Base-by-base conservation (phyloP, 2,797 vertebrate species). In the Molossus alvarezi region DNA sequence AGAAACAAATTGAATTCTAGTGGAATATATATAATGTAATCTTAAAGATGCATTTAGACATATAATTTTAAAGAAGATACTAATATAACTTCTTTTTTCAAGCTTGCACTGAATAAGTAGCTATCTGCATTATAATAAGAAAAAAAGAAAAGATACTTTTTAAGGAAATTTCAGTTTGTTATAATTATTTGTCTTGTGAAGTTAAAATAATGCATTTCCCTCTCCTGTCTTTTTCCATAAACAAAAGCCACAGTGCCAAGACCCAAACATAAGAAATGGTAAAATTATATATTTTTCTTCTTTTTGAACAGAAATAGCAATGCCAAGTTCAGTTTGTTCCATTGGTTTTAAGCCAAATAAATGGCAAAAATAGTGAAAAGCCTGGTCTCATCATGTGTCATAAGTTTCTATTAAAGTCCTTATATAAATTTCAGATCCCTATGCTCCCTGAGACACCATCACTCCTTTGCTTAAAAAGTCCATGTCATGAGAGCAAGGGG, bases 241-340 rank as follows among this genome's bases (percentile, higher is more conserved):
- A 97, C 97, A 97, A 98, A 96, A 93, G n/a, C 9, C 13, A 90
- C 93, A 90, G 84, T 97, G 95, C 95, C 87, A 91, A 97, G 96
- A 79, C 91, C 37, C 94, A 97, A 96, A 80, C 87, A 95, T 95
- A 94, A 95, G 33, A 96, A 98, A 98, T 18, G 84, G 71, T 90
- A 81, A 95, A 97, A 97, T 93, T 95, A 96, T 92, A 13, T 94
- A 97, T 97, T 95, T 97, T 97, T 96, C 58, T 96, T 95, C 67
- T 97, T 98, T 97, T 91, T 14, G 71, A 95, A 95, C 82, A 96
- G 84, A 98, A 98, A 98, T 77, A 98, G 93, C 55, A 96, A 95
- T 95, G 96, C 92, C 96, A 98, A 98, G 97, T 97, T 98, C 94
- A 97, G 82, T 97, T 97, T 97, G 93, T 97, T 97, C 96, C 97